phyloP scores from a whole-genome alignment of 2,113 vertebrate species.

The Chloropsis hardwickii region DNA sequence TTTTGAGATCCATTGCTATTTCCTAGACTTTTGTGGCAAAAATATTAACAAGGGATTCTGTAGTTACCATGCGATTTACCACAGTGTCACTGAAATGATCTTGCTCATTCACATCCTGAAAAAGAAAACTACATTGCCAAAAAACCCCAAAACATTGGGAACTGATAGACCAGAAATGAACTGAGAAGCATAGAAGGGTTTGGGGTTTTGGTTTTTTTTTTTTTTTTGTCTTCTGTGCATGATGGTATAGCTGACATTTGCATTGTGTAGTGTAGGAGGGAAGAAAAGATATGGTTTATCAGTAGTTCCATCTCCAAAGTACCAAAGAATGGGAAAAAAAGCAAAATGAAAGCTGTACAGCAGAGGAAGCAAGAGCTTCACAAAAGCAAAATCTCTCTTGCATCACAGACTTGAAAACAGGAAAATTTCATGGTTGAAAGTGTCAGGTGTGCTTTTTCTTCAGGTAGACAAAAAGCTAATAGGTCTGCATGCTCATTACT shows the following conservation, averaged over 20 bases:
- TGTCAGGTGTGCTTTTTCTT: neutral
- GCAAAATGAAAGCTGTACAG: neutral
- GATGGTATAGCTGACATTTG: neutral
- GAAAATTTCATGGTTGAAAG: neutral
- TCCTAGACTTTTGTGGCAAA: conserved; percentile 22
- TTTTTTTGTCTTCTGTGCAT: neutral
- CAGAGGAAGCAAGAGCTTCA: neutral
- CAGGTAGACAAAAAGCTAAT: neutral
- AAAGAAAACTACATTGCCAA: neutral
- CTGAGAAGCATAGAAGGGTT: neutral
- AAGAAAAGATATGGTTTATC: neutral
- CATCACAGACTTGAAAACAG: neutral
- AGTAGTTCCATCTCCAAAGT: neutral
- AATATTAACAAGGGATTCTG: conserved; percentile 18
- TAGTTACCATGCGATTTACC: neutral
- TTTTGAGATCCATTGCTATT: neutral
- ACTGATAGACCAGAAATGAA: neutral
- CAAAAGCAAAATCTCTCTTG: neutral
- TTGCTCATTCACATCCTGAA: conserved; percentile 9
- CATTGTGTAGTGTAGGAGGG: neutral
- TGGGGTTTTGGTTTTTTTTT: neutral
- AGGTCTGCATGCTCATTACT: neutral
- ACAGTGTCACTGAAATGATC: conserved; percentile 3
- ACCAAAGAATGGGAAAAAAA: neutral
- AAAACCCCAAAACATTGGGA: neutral